Percentiles rank a stretch among this genome's conserved stretches.
These are phyloP conservation scores for Limnephilus marmoratus DNA, from an alignment of 2,888 invertebrate species.

Conservation along the genomic window DNA sequence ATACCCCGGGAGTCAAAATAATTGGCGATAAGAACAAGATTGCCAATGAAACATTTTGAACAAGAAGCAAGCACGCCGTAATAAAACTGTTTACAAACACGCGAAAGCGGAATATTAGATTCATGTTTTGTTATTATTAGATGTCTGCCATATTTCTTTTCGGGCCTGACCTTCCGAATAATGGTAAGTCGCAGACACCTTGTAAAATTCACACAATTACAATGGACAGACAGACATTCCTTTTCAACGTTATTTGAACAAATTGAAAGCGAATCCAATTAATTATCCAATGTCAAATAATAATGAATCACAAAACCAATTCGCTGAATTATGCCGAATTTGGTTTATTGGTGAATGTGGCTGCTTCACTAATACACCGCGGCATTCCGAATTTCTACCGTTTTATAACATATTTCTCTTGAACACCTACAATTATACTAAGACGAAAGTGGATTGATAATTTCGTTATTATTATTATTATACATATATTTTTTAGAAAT, in stretches of 20 bases:
- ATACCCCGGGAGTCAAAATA: neutral
- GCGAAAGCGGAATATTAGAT: neutral
- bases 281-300: neutral
- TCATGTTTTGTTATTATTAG: neutral
- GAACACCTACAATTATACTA: no score
- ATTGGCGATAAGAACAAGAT: neutral
- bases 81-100: constrained; percentile 2
- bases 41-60: neutral
- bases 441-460: no score
- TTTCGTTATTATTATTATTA: no score
- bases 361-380: neutral
- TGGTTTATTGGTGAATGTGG: neutral
- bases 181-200: neutral
- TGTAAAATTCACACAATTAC: neutral
- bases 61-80: neutral
- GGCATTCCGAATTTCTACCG: no score
- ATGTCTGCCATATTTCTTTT: neutral
- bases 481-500: no score
- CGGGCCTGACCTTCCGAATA: neutral
- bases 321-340: neutral
- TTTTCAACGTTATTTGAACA: neutral
- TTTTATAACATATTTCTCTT: no score
- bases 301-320: neutral
- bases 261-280: neutral
- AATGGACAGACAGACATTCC: neutral